Conservation (phyloP, 2,113 vertebrate genomes). For the Clinocottus analis region DNA sequence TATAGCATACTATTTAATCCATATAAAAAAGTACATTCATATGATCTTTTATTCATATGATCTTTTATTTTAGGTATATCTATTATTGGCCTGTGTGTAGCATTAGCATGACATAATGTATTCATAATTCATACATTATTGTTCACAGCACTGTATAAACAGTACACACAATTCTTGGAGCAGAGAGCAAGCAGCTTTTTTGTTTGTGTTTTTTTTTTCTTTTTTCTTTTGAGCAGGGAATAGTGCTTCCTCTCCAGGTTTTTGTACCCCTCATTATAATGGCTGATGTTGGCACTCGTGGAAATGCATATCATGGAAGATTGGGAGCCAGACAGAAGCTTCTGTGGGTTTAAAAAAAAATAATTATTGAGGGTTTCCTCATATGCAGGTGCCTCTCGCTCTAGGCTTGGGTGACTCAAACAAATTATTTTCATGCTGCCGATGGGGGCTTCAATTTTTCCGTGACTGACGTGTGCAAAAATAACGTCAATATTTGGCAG, state of each 20-base stretch:
- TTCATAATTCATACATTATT: background rate
- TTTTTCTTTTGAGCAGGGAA: too few relatives aligned
- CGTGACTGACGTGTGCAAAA: too few relatives aligned
- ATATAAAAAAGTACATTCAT: background rate
- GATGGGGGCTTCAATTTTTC: background rate
- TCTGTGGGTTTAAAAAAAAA: too few relatives aligned
- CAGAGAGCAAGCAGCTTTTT: too few relatives aligned
- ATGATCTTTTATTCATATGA: too few relatives aligned
- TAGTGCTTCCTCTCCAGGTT: background rate
- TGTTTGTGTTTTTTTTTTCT: too few relatives aligned
- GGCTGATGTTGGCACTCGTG: background rate
- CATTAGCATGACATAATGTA: background rate
- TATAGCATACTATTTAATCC: background rate
- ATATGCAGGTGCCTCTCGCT: background rate
- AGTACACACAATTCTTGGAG: background rate
- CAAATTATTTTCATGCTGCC: background rate
- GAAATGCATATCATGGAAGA: background rate
- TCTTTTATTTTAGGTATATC: background rate
- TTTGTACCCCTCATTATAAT: background rate
- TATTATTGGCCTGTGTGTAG: background rate
- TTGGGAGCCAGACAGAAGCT: background rate
- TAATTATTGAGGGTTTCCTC: background rate
- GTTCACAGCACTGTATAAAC: too few relatives aligned
- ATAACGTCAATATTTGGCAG: too few relatives aligned
- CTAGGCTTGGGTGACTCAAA: background rate